Base-by-base conservation (phyloP, 2,888 invertebrate species). In the Ecdyonurus torrentis region DNA sequence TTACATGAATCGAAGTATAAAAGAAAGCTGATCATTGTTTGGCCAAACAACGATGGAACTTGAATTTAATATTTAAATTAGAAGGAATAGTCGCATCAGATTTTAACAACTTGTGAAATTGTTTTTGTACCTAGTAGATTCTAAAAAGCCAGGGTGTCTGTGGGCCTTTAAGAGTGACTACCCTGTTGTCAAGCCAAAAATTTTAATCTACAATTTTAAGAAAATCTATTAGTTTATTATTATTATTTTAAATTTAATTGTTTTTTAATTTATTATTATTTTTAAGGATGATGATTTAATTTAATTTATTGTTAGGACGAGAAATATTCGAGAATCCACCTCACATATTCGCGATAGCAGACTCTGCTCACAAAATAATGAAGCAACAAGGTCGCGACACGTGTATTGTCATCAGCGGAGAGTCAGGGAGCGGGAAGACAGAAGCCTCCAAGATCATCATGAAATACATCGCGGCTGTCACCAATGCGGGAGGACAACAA, bases 371-470 rank as follows among this genome's bases (percentile, higher is more conserved):
- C 75, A 85, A 91, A 74, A 88, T 91, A 65, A 89, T 99, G 81
- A 87, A 95, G 73, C 88, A 96, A 72, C 70, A 81, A 65, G 87
- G 91, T 60, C 83, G 86, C 70, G 96, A 98, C 78, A 95, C 96
- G 2, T 99, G 98, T 74, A 96, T 99, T 67, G 90, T 99, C 52
- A 99, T 99, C 72, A 90, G 90, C n/a, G 91, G 93, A 0, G 98
- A 99, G 77, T 96, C 95, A 1, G 99, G 99, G 1, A 87, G 96
- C 23, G 99, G 98, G 50, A 99, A 99, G 78, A 99, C 98, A 3
- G 98, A 99, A 75, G 96, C 98, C 0, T 96, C 96, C 64, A 99
- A 99, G 79, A 96, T 97, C 72, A 97, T 99, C 68, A 97, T 99
- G 97, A 91, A 93, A 72, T 91, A 91, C 72, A 94, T 99, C 68